Evolutionary conservation across 2,888 invertebrate genomes (phyloP).

Genomic region (Drosophila dives): DNA sequence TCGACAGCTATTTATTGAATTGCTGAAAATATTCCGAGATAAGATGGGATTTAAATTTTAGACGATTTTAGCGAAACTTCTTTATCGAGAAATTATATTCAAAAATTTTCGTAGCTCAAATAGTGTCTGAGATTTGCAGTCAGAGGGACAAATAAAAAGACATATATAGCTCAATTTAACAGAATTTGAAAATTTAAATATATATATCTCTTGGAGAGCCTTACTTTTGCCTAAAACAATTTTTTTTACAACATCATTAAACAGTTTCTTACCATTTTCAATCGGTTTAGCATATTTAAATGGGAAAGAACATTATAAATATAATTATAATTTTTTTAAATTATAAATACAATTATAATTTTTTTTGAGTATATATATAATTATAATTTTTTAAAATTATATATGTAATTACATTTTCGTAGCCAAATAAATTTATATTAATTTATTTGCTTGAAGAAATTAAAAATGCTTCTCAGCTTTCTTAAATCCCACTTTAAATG

Average conservation of each 20-base stretch:
- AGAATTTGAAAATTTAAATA: neutral
- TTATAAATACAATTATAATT: too few relatives aligned
- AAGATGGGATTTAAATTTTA: fast-evolving
- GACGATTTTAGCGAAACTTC: neutral
- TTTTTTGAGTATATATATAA: too few relatives aligned
- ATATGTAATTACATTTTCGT: neutral
- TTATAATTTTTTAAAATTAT: too few relatives aligned
- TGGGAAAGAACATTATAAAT: neutral
- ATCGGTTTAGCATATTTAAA: neutral
- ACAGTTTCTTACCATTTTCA: neutral
- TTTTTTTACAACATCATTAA: neutral
- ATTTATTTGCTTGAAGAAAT: neutral
- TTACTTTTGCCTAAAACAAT: neutral
- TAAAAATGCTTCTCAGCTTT: neutral
- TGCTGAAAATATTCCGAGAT: neutral
- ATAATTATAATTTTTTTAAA: neutral
- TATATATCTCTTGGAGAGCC: neutral
- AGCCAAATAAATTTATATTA: neutral
- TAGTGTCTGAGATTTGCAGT: neutral
- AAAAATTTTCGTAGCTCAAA: neutral
- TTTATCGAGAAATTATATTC: neutral
- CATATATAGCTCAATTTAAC: neutral
- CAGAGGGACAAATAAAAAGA: neutral
- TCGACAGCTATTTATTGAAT: neutral
- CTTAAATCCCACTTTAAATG: neutral